Evolutionary conservation across 1,140 invertebrate species (phyloP).

Genomic region (Babylonia areolata): DNA sequence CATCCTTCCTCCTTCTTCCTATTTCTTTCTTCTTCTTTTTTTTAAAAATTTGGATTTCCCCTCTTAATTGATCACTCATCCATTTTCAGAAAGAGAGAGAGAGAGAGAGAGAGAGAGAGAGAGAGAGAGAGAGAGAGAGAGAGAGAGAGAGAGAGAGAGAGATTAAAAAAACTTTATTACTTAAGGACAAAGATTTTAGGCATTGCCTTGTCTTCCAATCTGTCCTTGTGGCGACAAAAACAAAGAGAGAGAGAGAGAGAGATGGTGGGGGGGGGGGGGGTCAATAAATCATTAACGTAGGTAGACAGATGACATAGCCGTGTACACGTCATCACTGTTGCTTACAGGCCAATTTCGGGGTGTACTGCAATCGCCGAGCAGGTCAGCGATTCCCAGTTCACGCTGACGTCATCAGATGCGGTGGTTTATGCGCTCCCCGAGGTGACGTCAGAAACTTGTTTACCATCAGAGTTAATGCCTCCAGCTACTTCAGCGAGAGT

Average conservation of each 20-base stretch:
- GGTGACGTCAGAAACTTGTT: conserved; percentile 12
- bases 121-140: not conserved
- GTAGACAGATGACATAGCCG: not conserved
- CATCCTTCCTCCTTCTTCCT: no score
- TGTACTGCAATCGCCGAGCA: conserved; percentile 27
- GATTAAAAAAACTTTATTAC: no score
- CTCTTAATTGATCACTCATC: no score
- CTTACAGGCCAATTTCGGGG: conserved; percentile 10
- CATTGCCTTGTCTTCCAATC: no score
- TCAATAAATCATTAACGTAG: not conserved
- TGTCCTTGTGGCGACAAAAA: no score
- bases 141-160: not conserved
- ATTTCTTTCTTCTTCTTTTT: no score
- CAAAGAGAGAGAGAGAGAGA: no score
- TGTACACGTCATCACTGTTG: not conserved
- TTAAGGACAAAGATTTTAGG: no score
- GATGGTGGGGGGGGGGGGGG: no score
- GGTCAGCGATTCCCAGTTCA: conserved; percentile 29
- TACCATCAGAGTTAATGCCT: conserved; percentile 18
- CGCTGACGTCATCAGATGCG: conserved; percentile 24
- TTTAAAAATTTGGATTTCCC: no score
- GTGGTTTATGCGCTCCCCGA: conserved; percentile 13
- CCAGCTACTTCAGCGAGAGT: conserved; percentile 5
- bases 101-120: conserved; percentile 14
- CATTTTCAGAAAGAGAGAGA: not conserved